Conservation (phyloP, 1,140 invertebrate species). For the Zaprionus vittiger region DNA sequence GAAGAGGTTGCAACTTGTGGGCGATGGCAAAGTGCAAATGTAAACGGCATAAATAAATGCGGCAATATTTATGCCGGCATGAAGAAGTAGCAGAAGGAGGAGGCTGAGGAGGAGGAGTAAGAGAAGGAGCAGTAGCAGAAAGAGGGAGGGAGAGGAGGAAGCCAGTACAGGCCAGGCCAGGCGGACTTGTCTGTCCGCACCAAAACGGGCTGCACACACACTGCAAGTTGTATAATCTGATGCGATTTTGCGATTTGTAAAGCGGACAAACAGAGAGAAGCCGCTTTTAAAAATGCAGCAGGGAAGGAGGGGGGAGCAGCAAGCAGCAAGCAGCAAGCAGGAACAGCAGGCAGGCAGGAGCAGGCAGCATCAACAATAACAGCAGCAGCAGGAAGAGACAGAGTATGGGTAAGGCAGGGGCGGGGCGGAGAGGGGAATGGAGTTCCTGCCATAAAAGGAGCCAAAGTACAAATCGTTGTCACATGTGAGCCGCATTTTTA, state of each 20-base stretch:
- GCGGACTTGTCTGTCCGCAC: background rate
- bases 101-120: background rate
- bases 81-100: background rate
- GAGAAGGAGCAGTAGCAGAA: background rate
- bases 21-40: conserved; percentile 18
- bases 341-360: conserved; percentile 8
- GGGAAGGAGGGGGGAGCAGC: background rate
- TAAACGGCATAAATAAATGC: conserved; percentile 42
- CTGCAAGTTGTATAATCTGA: conserved; percentile 71
- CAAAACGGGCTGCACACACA: conserved; percentile 3
- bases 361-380: conserved; percentile 6
- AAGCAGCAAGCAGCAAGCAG: background rate
- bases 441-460: conserved; percentile 76
- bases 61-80: conserved; percentile 33
- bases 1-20: background rate
- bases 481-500: conserved; percentile 84
- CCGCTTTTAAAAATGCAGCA: conserved; percentile 42
- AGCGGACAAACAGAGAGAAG: conserved; percentile 45
- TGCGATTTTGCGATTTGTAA: conserved; percentile 76
- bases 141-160: background rate
- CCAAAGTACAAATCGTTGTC: conserved; percentile 84
- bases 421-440: background rate
- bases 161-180: background rate
- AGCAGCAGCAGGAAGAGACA: conserved; percentile 18
- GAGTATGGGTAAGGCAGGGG: background rate